These are phyloP conservation scores for Lysiphlebus fabarum DNA, from an alignment of 1,140 invertebrate species.

Conservation along the genomic window DNA sequence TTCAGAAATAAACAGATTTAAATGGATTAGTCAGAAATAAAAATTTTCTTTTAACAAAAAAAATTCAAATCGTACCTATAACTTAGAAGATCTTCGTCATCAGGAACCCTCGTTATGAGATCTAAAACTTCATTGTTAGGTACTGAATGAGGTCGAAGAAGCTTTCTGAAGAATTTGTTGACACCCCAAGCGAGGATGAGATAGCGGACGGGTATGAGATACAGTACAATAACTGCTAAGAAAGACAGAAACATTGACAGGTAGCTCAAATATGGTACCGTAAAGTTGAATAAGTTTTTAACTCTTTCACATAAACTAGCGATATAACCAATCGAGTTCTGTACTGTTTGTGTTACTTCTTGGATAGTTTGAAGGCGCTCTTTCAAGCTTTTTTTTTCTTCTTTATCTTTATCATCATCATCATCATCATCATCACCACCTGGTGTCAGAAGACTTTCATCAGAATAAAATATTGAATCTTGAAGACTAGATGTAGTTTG, in stretches of 20 bases:
- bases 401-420: slow-evolving; percentile 80
- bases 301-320: slow-evolving; percentile 88
- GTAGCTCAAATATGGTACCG: slow-evolving; percentile 93
- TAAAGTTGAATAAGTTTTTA: slow-evolving; percentile 97
- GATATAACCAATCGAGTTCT: slow-evolving; percentile 89
- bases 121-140: slow-evolving; percentile 97
- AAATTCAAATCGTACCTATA: slow-evolving; percentile 37
- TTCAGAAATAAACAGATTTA: too few relatives aligned
- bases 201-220: slow-evolving; percentile 86
- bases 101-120: slow-evolving; percentile 91
- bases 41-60: neutral
- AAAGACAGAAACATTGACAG: slow-evolving; percentile 78
- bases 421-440: slow-evolving; percentile 81
- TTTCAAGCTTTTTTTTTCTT: slow-evolving; percentile 93
- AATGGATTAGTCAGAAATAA: too few relatives aligned
- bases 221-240: slow-evolving; percentile 75
- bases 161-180: slow-evolving; percentile 94
- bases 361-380: slow-evolving; percentile 92
- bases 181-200: slow-evolving; percentile 95
- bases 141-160: slow-evolving; percentile 89
- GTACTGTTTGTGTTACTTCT: slow-evolving; percentile 91
- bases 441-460: slow-evolving; percentile 54
- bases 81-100: slow-evolving; percentile 87
- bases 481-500: slow-evolving; percentile 32
- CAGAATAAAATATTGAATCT: slow-evolving; percentile 35